Evolutionary conservation across 2,797 vertebrate genomes (phyloP).

Genomic region (Trichosurus vulpecula): DNA sequence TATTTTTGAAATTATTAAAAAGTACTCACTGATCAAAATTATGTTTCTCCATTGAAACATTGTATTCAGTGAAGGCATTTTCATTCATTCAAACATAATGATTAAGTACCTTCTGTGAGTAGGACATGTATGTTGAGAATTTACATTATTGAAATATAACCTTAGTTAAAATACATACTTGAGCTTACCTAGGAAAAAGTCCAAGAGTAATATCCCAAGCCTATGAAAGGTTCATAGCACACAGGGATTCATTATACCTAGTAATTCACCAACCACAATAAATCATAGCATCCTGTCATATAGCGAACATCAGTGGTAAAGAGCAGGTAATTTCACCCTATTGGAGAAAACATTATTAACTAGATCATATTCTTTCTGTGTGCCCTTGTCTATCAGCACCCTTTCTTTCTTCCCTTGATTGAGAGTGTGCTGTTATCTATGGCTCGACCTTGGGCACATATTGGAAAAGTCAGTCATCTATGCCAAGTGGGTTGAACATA

Average conservation of each 20-base stretch:
- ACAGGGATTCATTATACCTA: neutral
- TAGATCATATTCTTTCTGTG: neutral
- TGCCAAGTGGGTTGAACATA: neutral
- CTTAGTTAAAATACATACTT: neutral
- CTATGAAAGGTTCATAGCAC: neutral
- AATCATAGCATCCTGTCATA: slow-evolving; percentile 22
- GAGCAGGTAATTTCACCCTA: neutral
- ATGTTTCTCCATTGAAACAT: neutral
- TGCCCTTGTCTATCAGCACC: neutral
- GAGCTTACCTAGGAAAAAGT: neutral
- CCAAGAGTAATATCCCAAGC: neutral
- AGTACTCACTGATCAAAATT: neutral
- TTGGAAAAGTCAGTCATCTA: slow-evolving; percentile 12
- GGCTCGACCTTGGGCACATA: slow-evolving; percentile 27
- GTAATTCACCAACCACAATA: neutral
- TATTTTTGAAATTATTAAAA: neutral
- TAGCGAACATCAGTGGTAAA: neutral
- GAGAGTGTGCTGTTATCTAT: neutral
- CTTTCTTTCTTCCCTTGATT: slow-evolving; percentile 14
- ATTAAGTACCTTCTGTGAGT: neutral
- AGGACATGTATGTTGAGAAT: neutral
- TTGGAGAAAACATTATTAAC: neutral
- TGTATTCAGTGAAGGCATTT: neutral
- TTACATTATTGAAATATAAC: neutral
- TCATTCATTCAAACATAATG: neutral